Conservation (phyloP, 1,140 invertebrate genomes). For the Physella acuta region DNA sequence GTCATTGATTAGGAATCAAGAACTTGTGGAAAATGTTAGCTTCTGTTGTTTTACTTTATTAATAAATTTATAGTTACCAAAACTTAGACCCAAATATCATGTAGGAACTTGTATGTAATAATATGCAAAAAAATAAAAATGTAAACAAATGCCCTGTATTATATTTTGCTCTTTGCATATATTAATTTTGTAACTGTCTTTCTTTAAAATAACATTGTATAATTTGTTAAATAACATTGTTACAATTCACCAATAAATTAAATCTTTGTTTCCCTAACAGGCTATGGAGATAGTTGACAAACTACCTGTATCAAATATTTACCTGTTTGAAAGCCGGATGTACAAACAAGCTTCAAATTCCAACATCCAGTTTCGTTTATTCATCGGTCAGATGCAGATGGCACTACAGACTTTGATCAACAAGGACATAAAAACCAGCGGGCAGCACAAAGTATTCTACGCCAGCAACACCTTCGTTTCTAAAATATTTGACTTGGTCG, state of each 20-base stretch:
- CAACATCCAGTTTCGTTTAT: slow-evolving; percentile 5
- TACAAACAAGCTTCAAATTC: background rate
- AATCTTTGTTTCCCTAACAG: slow-evolving; percentile 4
- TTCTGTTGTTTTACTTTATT: no score
- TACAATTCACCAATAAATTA: background rate
- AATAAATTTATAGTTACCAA: no score
- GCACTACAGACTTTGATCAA: slow-evolving; percentile 11
- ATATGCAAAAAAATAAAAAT: background rate
- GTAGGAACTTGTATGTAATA: no score
- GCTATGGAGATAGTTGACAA: background rate
- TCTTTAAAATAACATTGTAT: background rate
- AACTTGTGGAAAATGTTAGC: no score
- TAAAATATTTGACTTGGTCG: slow-evolving; percentile 14
- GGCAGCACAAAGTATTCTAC: slow-evolving; percentile 12
- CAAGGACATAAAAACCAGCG: slow-evolving; percentile 1
- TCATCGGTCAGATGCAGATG: slow-evolving; percentile 11
- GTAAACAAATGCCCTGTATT: background rate
- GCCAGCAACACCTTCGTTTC: slow-evolving; percentile 3
- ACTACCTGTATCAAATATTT: slow-evolving; percentile 11
- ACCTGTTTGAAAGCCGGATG: background rate
- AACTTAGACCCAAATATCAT: no score
- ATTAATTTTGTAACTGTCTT: background rate
- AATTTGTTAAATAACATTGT: background rate
- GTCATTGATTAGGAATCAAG: no score
- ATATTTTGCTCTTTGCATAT: background rate